Conservation (phyloP, 2,888 invertebrate genomes). For the Latrodectus hesperus region DNA sequence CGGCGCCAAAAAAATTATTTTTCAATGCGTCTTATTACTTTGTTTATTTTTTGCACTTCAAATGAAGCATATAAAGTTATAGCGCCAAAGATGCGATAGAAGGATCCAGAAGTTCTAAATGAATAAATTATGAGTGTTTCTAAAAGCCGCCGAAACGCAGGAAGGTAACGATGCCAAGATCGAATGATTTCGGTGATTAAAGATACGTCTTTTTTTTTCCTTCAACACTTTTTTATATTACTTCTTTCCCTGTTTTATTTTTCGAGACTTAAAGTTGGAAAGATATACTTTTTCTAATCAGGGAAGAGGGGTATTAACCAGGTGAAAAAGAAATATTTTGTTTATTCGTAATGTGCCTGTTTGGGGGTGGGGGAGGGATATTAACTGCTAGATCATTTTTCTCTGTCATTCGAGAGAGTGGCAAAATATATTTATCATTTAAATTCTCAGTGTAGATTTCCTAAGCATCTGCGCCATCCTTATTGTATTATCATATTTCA, state of each 20-base stretch:
- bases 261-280: neutral
- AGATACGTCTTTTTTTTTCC: slow-evolving; percentile 10
- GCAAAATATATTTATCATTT: no score
- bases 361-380: neutral
- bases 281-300: neutral
- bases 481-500: no score
- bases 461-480: no score
- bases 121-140: slow-evolving; percentile 46
- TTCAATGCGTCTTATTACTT: slow-evolving; percentile 1
- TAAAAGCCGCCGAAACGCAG: neutral
- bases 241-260: neutral
- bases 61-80: slow-evolving; percentile 8
- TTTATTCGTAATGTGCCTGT: neutral
- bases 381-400: no score
- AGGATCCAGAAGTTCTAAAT: slow-evolving; percentile 5
- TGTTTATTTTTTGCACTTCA: slow-evolving; percentile 19
- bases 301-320: neutral
- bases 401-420: no score
- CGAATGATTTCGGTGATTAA: slow-evolving; percentile 36
- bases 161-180: slow-evolving; percentile 30
- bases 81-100: slow-evolving; percentile 17
- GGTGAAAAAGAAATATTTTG: neutral
- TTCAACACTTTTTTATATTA: neutral
- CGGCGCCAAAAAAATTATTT: slow-evolving; percentile 8
- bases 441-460: no score